A percentile compares a stretch with the other conserved stretches of the same genome.
These are phyloP conservation scores for Anthophora plumipes DNA, from an alignment of 2,888 invertebrate species.

Conservation along the genomic window DNA sequence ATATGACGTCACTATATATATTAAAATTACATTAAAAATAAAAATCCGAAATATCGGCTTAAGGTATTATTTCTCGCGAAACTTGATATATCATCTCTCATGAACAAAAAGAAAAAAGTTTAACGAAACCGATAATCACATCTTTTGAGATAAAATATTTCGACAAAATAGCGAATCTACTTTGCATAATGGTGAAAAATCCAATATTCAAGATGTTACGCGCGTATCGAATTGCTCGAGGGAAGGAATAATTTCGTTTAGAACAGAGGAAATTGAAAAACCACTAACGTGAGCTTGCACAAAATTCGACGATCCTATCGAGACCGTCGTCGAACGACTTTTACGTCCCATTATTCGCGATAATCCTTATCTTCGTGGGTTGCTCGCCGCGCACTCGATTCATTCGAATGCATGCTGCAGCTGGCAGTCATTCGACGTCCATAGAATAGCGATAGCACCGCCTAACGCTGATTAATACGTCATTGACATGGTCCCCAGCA, in stretches of 20 bases:
- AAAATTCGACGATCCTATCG: slow-evolving; percentile 5
- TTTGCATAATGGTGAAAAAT: neutral
- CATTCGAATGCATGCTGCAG: slow-evolving; percentile 35
- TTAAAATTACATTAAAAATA: too few species aligned
- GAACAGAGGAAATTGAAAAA: neutral
- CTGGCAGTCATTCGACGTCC: slow-evolving; percentile 34
- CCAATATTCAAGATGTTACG: neutral
- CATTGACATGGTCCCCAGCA: slow-evolving; percentile 28
- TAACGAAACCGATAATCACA: too few species aligned
- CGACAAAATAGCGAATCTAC: neutral
- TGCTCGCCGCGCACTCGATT: slow-evolving; percentile 6
- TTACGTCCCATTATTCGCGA: slow-evolving; percentile 32
- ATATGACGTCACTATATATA: too few species aligned
- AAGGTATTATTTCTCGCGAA: too few species aligned
- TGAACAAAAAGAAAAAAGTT: too few species aligned
- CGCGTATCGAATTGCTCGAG: neutral
- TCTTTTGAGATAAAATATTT: too few species aligned
- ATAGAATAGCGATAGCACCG: slow-evolving; percentile 32
- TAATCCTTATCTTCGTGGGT: slow-evolving; percentile 42
- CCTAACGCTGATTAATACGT: slow-evolving; percentile 56
- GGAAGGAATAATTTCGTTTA: neutral
- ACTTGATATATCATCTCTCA: too few species aligned
- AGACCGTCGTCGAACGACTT: slow-evolving; percentile 13
- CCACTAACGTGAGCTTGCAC: neutral
- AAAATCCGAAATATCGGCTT: too few species aligned